These are phyloP conservation scores for Mythimna loreyi DNA, from an alignment of 2,888 invertebrate species.

Conservation along the genomic window DNA sequence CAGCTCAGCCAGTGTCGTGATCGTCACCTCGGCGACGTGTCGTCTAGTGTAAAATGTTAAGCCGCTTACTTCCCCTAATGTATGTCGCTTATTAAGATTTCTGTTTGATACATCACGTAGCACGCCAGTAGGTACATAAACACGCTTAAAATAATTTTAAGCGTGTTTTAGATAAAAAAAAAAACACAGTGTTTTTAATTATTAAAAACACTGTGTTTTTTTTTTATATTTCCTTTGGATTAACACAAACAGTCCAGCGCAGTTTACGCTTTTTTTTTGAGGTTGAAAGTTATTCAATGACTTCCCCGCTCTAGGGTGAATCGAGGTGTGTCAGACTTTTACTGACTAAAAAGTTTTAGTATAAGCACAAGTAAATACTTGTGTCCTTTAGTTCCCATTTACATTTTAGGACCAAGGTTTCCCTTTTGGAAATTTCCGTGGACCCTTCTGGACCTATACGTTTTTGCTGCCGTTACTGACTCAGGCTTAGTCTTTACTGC, in stretches of 20 bases:
- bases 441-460: no score
- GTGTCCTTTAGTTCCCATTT: no score
- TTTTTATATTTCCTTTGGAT: not conserved
- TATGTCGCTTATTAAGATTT: slow-evolving; percentile 9
- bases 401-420: no score
- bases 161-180: no score
- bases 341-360: no score
- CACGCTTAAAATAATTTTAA: slow-evolving; percentile 1
- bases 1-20: not conserved
- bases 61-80: not conserved
- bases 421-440: no score
- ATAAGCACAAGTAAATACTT: no score
- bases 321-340: no score
- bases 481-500: no score
- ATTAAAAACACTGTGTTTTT: not conserved
- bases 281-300: no score
- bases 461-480: no score
- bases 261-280: not conserved
- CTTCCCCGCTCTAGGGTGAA: no score
- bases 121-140: not conserved
- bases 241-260: not conserved
- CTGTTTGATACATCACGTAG: slow-evolving; percentile 20
- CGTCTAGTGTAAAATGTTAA: slow-evolving; percentile 4
- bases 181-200: not conserved
- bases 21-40: slow-evolving; percentile 2